Evolutionary conservation across 2,113 vertebrate species (phyloP).

Genomic region (Phyllostomus hastatus): DNA sequence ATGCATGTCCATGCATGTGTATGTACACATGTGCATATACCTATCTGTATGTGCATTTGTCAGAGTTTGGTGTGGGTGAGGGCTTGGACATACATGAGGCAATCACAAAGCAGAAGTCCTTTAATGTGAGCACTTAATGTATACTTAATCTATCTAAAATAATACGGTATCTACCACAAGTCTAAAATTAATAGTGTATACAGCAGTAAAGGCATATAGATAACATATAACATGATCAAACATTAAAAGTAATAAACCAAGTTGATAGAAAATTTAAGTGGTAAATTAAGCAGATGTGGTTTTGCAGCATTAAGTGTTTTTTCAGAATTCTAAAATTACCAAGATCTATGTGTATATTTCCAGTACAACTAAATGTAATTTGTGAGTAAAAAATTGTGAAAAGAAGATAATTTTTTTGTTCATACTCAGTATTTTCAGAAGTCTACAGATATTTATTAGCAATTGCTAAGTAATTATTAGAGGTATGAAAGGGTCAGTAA

Average conservation of each 20-base stretch:
- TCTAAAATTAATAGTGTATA: background rate
- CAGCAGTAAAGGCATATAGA: background rate
- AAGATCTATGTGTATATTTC: background rate
- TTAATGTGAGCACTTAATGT: background rate
- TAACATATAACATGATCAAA: background rate
- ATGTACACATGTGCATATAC: too few relatives aligned
- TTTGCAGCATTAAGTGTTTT: background rate
- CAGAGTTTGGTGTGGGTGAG: background rate
- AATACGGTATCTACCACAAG: background rate
- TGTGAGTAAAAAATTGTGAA: background rate
- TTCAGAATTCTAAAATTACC: background rate
- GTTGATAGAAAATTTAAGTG: background rate
- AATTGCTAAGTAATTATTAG: background rate
- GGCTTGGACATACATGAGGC: too few relatives aligned
- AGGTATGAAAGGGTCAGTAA: background rate
- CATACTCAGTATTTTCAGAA: background rate
- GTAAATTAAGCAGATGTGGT: background rate
- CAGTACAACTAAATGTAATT: conserved; percentile 10
- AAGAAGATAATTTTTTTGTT: background rate
- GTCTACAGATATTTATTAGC: background rate
- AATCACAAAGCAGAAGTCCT: background rate
- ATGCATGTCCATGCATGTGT: background rate
- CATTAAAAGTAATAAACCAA: background rate
- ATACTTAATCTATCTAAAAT: background rate
- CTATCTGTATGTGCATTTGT: background rate